Evolutionary conservation across 2,113 vertebrate species (phyloP), one percentile per base, ranked within the genome.

Genomic region (Psammodynastes pulverulentus): DNA sequence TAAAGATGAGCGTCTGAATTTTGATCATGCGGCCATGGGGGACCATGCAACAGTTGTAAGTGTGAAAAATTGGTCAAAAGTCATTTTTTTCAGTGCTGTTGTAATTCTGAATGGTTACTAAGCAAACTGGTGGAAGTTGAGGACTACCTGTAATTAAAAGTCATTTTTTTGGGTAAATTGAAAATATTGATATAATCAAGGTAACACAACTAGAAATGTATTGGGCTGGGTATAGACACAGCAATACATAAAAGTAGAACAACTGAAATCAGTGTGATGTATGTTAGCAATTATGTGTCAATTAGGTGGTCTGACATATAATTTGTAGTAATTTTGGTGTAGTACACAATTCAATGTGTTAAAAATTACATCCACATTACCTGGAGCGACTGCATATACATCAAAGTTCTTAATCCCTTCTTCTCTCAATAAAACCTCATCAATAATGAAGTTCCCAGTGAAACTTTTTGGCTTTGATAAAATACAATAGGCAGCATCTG

Each of bases 401-500:
- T 99, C 98, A 90, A 99, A 98, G 97, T 99, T 96, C 23, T 94
- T 95, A 93, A 99, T 93, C 72, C 99, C 99, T 92, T 98, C 97
- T 95, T 97, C 96, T 95, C 94, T 98, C 90, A 99, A 97, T 56
- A 99, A 89, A 89, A 98, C 98, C 95, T 99, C 99, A 92, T 99
- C 99, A 93, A 99, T 98, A 95, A 98, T 17, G 92, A 99, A 99
- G 93, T 99, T 98, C 49, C 99, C 99, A 0, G 99, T 99, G 96
- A 98, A 99, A 95, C 92, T 98, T 96, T 97, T 98, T 0, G 98
- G 98, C 88, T 97, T 98, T 92, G 97, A 97, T 93, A 99, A 97
- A 96, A 99, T 96, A 94, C 98, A 97, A 51, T 99, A 99, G 0
- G 99, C 99, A 49, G 99, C 99, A 91, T 99, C 99, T 0, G 99